Evolutionary conservation across 2,797 vertebrate species (phyloP).

Genomic region (Vultur gryphus): DNA sequence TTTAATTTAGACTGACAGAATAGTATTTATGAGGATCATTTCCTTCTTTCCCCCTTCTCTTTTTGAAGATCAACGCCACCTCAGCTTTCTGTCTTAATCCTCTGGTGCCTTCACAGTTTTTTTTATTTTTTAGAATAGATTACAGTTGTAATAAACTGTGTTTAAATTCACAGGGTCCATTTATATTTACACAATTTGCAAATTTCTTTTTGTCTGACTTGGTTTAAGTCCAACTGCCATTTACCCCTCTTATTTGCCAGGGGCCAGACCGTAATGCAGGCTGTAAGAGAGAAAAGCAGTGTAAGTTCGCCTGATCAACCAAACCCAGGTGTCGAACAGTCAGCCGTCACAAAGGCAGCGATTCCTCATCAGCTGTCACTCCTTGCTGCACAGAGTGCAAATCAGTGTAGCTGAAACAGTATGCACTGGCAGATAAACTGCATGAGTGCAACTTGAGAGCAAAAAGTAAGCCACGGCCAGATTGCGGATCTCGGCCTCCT

Average conservation of each 20-base stretch:
- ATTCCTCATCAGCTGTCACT: not conserved
- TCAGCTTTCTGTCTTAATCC: not conserved
- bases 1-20: not conserved
- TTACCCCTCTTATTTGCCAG: not conserved
- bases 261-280: not conserved
- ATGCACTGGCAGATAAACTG: not conserved
- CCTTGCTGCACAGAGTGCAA: fast-evolving
- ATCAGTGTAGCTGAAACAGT: not conserved
- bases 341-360: fast-evolving
- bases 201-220: not conserved
- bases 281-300: not conserved
- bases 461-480: not conserved
- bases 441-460: not conserved
- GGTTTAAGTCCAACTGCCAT: not conserved
- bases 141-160: not conserved
- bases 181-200: not conserved
- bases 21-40: not conserved
- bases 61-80: not conserved
- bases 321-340: fast-evolving
- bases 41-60: not conserved
- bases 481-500: not conserved
- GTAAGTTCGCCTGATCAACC: not conserved
- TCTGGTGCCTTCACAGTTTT: not conserved
- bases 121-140: not conserved
- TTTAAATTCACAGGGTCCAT: not conserved